Percentiles rank a stretch among this genome's conserved stretches.
Conservation (phyloP, 2,113 vertebrate genomes). For the Pteronura brasiliensis region DNA sequence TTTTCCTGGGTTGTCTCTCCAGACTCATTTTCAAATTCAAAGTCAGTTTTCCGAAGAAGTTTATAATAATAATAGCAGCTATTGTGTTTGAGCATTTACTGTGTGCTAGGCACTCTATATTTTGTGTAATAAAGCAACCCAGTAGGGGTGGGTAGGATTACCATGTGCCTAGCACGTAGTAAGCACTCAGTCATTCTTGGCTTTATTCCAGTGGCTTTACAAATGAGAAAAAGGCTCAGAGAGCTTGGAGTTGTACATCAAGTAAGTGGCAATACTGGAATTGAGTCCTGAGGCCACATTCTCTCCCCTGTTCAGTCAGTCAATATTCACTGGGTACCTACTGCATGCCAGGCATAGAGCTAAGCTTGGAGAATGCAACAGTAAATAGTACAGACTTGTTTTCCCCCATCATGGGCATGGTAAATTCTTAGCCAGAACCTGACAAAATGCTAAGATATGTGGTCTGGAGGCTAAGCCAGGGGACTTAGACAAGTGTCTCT, state of each 20-base stretch:
- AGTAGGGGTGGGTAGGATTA: not conserved
- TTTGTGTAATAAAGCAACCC: not conserved
- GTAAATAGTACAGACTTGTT: not conserved
- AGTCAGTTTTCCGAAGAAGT: not conserved
- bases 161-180: not conserved
- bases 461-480: not conserved
- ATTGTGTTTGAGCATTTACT: not conserved
- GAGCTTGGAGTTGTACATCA: not conserved
- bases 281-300: not conserved
- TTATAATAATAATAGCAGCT: not conserved
- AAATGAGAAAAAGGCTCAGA: not conserved
- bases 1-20: not conserved
- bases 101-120: not conserved
- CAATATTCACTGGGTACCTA: not conserved
- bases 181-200: not conserved
- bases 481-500: not conserved
- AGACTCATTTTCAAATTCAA: constrained; percentile 22
- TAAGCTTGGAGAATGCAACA: not conserved
- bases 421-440: not conserved
- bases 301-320: not conserved
- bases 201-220: not conserved
- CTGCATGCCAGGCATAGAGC: not conserved
- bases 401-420: not conserved
- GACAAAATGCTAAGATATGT: not conserved
- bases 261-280: not conserved